These are phyloP conservation scores for Microcebus griseorufus DNA, from an alignment of 2,113 vertebrate species.

Conservation along the genomic window DNA sequence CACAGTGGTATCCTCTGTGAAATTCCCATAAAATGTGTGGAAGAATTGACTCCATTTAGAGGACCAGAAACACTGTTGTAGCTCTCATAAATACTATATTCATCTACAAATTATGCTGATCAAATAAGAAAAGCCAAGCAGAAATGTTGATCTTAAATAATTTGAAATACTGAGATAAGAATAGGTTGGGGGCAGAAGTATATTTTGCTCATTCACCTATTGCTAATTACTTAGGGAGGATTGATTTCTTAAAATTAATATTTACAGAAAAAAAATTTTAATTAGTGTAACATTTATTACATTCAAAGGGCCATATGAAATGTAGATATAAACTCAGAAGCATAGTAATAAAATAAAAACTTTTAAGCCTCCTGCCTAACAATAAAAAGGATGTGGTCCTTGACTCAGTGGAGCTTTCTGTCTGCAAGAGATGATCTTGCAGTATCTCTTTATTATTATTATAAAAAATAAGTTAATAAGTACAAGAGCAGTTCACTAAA, in stretches of 20 bases:
- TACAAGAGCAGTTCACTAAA: neutral
- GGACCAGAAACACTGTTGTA: neutral
- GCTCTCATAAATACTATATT: neutral
- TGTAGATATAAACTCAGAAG: neutral
- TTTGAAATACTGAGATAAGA: slow-evolving; percentile 15
- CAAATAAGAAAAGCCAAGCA: neutral
- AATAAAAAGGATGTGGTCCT: neutral
- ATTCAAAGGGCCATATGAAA: neutral
- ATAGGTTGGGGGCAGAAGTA: neutral
- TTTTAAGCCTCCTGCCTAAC: neutral
- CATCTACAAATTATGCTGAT: neutral
- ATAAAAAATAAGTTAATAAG: neutral
- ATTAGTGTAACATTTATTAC: neutral
- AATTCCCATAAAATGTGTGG: neutral
- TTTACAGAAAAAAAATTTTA: neutral
- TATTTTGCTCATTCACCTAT: neutral
- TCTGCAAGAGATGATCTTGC: neutral
- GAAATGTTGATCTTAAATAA: neutral
- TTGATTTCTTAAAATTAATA: slow-evolving; percentile 4
- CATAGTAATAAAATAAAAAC: neutral
- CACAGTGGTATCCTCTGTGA: neutral
- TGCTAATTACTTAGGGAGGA: neutral
- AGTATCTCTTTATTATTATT: neutral
- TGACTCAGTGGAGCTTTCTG: neutral
- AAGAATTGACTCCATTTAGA: neutral